These are phyloP conservation scores for Carposina sasakii DNA, from an alignment of 1,140 invertebrate genomes.

Conservation along the genomic window DNA sequence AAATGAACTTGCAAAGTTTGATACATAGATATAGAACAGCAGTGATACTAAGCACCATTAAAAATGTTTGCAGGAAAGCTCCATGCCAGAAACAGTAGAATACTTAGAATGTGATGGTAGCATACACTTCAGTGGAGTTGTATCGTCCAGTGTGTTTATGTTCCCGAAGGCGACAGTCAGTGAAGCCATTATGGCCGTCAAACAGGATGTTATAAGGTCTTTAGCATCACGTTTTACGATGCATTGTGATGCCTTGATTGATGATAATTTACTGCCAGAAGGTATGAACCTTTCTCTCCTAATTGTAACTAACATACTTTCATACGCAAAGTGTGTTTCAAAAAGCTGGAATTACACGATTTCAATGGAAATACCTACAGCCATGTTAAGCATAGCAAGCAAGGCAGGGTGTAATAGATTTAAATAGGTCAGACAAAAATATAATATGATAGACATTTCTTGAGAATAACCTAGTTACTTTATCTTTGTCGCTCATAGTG, in stretches of 20 bases:
- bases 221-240: slow-evolving; percentile 84
- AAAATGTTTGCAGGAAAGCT: slow-evolving; percentile 54
- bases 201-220: slow-evolving; percentile 85
- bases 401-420: no score
- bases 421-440: no score
- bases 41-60: no score
- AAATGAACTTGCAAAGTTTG: no score
- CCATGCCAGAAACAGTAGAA: slow-evolving; percentile 64
- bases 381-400: no score
- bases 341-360: no score
- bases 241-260: slow-evolving; percentile 88
- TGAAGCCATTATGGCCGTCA: slow-evolving; percentile 78
- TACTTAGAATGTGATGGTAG: slow-evolving; percentile 67
- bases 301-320: no score
- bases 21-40: no score
- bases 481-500: no score
- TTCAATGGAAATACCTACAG: no score
- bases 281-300: slow-evolving; percentile 45
- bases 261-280: slow-evolving; percentile 80
- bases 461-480: no score
- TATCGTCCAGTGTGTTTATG: slow-evolving; percentile 81
- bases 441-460: no score
- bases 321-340: slow-evolving; percentile 78
- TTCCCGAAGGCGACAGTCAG: slow-evolving; percentile 80
- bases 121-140: slow-evolving; percentile 74